Conservation (phyloP, 2,888 invertebrate genomes). For the Andrena marginata region DNA sequence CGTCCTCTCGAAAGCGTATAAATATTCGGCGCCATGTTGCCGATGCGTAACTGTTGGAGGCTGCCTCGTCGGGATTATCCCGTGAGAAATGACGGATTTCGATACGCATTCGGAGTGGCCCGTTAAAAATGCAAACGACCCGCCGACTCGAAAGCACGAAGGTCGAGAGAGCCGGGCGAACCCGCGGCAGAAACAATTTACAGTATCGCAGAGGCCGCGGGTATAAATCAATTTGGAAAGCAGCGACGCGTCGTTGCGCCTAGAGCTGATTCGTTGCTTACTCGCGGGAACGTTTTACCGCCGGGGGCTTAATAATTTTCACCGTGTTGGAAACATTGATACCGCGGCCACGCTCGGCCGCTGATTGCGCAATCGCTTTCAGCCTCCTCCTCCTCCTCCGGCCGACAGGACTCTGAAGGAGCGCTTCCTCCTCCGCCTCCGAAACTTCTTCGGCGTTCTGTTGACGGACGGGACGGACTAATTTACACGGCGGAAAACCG, state of each 20-base stretch:
- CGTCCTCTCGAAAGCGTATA: conserved; percentile 22
- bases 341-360: neutral
- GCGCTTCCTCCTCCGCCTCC: neutral
- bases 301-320: conserved; percentile 38
- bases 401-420: conserved; percentile 10
- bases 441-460: neutral
- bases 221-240: conserved; percentile 49
- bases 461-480: conserved; percentile 38
- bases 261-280: conserved; percentile 3
- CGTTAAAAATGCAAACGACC: conserved; percentile 33
- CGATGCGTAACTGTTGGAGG: conserved; percentile 23
- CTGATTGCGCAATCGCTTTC: conserved; percentile 24
- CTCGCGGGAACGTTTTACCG: conserved; percentile 26
- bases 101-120: conserved; percentile 16
- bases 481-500: conserved; percentile 58
- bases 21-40: conserved; percentile 24
- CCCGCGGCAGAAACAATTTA: conserved; percentile 32
- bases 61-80: conserved; percentile 34
- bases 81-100: conserved; percentile 25
- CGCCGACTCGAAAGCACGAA: conserved; percentile 8
- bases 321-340: conserved; percentile 5
- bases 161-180: neutral
- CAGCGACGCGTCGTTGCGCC: neutral
- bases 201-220: conserved; percentile 10
- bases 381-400: conserved; percentile 12